phyloP scores from a whole-genome alignment of 2,113 vertebrate species.

The Solea senegalensis region DNA sequence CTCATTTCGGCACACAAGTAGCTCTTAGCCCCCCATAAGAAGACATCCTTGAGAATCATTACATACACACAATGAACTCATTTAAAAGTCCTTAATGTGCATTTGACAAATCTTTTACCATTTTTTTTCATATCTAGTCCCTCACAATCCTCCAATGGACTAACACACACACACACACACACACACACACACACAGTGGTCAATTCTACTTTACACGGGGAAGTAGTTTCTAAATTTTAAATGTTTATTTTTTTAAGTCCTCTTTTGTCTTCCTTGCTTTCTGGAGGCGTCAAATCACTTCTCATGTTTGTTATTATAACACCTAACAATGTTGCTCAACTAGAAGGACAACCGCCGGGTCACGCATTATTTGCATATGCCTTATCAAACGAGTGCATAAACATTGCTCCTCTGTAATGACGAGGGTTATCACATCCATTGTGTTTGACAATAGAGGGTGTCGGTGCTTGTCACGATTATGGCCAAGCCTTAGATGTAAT shows the following conservation, averaged over 20 bases:
- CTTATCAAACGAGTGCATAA: slow-evolving; percentile 21
- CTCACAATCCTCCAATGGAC: neutral
- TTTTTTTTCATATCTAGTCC: slow-evolving; percentile 14
- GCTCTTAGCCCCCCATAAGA: slow-evolving; percentile 29
- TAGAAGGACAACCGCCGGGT: neutral
- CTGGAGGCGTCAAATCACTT: neutral
- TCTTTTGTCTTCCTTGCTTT: neutral
- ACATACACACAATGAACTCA: slow-evolving; percentile 22
- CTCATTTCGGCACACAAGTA: slow-evolving; percentile 25
- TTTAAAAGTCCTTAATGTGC: neutral
- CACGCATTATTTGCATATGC: slow-evolving; percentile 25
- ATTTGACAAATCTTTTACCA: slow-evolving; percentile 22
- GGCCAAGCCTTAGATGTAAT: neutral
- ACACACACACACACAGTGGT: too few species aligned
- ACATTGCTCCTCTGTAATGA: neutral
- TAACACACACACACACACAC: neutral
- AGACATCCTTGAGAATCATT: slow-evolving; percentile 46
- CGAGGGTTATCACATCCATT: too few species aligned
- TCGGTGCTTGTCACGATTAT: neutral
- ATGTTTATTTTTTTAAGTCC: neutral
- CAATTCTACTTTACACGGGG: neutral
- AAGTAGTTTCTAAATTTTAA: neutral
- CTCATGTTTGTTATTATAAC: neutral
- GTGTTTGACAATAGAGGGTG: neutral
- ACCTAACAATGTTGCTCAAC: slow-evolving; percentile 22